Evolutionary conservation across 1,140 invertebrate genomes (phyloP), one percentile per base, ranked within the genome.

Genomic region (Cydia amplana): DNA sequence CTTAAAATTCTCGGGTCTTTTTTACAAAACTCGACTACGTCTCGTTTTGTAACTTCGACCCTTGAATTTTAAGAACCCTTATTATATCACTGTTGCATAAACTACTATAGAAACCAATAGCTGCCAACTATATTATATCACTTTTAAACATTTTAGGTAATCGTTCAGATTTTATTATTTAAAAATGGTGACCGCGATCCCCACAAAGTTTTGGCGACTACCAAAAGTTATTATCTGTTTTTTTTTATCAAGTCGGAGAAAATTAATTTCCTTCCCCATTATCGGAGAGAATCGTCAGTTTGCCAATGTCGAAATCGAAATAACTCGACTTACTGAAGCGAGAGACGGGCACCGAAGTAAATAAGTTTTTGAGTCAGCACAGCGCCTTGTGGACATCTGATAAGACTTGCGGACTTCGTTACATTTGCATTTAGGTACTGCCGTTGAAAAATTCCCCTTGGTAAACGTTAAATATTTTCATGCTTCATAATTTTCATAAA

Each of bases 321-420:
- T 74, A 60, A 73, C 46, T 75, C 51, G 74, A 67, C 64, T 74
- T 76, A 49, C 75, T 77, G 65, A 9, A 32, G 65, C 28, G 46
- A n/a, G 32, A 20, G 46, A 72, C 25, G 16, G 32, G 64, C 60
- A 40, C 32, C 32, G 65, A 36, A 67, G 75, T 77, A 80, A 78
- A 79, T 76, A 79, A 78, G 79, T 79, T 77, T 78, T 77, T 72
- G 70, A 78, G 77, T 77, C 74, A 67, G 77, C 70, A 16, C 23
- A 72, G n/a, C 67, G 70, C 25, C 73, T 20, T 20, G 63, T 60
- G 70, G 76, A 65, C 23, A 80, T 80, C 79, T 74, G 79, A 78
- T 80, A 79, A 80, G 49, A 67, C 75, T 28, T n/a, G 43, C 46
- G 32, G 74, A 43, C 75, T 76, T 60, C 60, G 74, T 49, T 72